Base-by-base conservation (phyloP, 1,140 invertebrate genomes). In the Hyles euphorbiae region DNA sequence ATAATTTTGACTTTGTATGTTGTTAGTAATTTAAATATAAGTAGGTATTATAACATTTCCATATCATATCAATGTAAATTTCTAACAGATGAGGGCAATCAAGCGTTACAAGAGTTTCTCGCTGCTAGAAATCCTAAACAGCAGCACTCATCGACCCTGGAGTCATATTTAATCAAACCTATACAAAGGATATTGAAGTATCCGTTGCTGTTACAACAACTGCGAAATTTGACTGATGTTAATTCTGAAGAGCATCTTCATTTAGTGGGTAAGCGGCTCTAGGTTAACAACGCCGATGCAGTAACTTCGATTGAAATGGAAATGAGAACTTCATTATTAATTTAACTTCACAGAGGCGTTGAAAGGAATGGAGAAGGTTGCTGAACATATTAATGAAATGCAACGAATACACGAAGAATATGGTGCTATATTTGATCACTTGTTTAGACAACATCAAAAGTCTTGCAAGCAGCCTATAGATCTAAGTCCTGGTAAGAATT, bases 361-460 rank as follows among this genome's bases (percentile, higher is more conserved):
- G 34, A 96, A 96, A 80, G 96, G 96, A 60, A 99, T 99, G 98
- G 98, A 99, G 86, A 97, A 98, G 87, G 98, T 99, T 55, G 98
- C 98, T n/a, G 98, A 99, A 90, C 98, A 99, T 87, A 99, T 99
- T 71, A 99, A 99, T 88, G 98, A 99, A 91, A 99, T 99, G 98
- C 98, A 99, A 91, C 93, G 98, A 90, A 98, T 99, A 78, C 98
- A 99, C 86, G 98, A 99, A 91, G 98, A 99, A 90, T 99, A 99
- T 88, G 98, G 98, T 60, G 96, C 96, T 66, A 98, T 99, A 84
- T 99, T 99, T 90, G 97, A 98, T 91, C 96, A 98, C 84, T 91
- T 98, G 68, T 97, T 97, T 90, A 92, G 96, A 71, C 97, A 98
- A 91, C 96, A 98, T 90, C 95, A 98, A 83, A 98, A 97, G 88